Base-by-base conservation (phyloP, 2,113 vertebrate genomes). In the Mystacornis crossleyi region DNA sequence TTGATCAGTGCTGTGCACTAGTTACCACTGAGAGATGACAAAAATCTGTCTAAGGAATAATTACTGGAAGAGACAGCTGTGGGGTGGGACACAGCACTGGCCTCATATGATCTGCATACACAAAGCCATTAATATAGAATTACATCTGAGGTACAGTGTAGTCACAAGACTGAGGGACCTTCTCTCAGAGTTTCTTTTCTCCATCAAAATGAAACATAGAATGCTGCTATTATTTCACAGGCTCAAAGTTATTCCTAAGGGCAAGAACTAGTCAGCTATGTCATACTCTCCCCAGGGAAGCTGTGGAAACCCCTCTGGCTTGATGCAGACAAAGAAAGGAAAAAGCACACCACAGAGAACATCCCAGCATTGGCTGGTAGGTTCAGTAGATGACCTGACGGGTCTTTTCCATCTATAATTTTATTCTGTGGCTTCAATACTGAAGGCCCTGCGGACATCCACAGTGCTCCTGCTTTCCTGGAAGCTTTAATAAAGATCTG, bases 341-440 rank as follows among this genome's bases (percentile, higher is more conserved):
- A 90, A 93, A 85, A 93, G 53, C 45, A 91, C 58, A 79, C n/a
- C 67, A 42, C 64, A 83, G 16, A 83, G 57, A 91, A 85, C 38
- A 84, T 69, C 20, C 47, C 81, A 67, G 51, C 69, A 51, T 14
- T 78, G 72, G 86, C 83, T 86, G 79, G 62, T 47, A 79, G 69
- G 71, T 54, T 38, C 53, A 92, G 72, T 1, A 84, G 61, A 87
- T 89, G 88, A 96, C 64, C 81, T 94, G 89, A 90, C 1, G 18
- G 34, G 72, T 92, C 93, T 94, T 96, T 84, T 96, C 82, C 79
- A 86, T 89, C 89, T 91, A 13, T 87, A 92, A 91, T 89, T 95
- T 94, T 86, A 14, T 86, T 94, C 40, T 89, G 43, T 55, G 86
- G 65, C 90, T 97, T 94, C 42, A 23, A 60, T 70, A 67, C 67